Percentiles rank a stretch among this genome's conserved stretches.
Evolutionary conservation across 2,797 vertebrate genomes (phyloP).

Genomic region (Alauda arvensis): DNA sequence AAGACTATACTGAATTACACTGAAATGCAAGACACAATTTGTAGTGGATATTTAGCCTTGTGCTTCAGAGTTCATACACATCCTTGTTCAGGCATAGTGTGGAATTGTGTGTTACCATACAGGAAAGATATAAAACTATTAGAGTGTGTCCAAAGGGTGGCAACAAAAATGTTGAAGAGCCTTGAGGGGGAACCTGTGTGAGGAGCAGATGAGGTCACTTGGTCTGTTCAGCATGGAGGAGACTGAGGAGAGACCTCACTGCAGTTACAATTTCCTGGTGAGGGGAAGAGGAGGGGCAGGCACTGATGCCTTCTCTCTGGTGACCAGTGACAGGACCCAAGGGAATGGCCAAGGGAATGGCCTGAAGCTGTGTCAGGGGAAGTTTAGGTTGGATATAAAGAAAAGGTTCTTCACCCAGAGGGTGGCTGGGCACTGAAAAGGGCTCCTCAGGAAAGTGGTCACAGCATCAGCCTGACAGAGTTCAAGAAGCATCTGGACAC

Average conservation of each 20-base stretch:
- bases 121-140: neutral
- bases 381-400: neutral
- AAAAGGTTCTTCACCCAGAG: neutral
- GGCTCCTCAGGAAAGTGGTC: neutral
- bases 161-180: neutral
- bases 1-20: neutral
- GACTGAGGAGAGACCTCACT: neutral
- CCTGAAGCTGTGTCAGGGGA: neutral
- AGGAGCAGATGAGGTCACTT: neutral
- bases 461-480: neutral
- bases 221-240: neutral
- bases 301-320: neutral
- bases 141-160: neutral
- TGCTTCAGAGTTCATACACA: neutral
- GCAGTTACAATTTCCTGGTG: accelerated
- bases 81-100: neutral
- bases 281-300: neutral
- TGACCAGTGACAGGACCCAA: too few relatives aligned
- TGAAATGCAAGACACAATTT: neutral
- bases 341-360: neutral
- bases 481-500: neutral
- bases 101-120: neutral
- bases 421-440: accelerated
- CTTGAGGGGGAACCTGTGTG: accelerated
- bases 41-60: neutral